Conservation (phyloP, 2,113 vertebrate genomes). For the Chascanopsetta lugubris region DNA sequence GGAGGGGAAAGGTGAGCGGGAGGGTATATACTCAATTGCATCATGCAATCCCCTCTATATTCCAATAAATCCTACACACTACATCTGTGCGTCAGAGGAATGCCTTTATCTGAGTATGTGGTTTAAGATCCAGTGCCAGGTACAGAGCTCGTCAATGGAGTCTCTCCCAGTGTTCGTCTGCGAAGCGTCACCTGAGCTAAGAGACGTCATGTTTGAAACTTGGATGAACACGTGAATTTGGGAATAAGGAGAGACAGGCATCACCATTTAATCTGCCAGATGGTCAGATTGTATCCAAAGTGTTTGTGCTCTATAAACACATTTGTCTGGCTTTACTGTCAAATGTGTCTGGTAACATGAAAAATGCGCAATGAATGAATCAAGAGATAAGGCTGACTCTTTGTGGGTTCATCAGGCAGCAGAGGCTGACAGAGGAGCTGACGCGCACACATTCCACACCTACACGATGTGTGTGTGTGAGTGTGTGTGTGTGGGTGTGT, state of each 20-base stretch:
- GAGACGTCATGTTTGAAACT: neutral
- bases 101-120: neutral
- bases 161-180: neutral
- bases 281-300: neutral
- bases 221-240: conserved; percentile 10
- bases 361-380: neutral
- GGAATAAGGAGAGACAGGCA: neutral
- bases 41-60: no score
- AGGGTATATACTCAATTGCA: no score
- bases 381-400: no score
- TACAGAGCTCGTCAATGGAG: neutral
- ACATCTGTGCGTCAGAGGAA: neutral
- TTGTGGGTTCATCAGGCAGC: no score
- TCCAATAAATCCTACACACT: no score
- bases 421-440: neutral
- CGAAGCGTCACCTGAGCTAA: neutral
- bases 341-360: neutral
- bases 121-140: neutral
- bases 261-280: no score
- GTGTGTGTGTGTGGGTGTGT: neutral
- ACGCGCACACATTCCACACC: neutral
- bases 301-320: neutral
- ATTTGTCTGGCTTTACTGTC: neutral
- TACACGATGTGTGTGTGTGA: no score
- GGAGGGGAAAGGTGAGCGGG: no score